Percentiles rank a stretch among this genome's conserved stretches.
phyloP scores from a whole-genome alignment of 2,113 vertebrate species.

The Pelodiscus sinensis region DNA sequence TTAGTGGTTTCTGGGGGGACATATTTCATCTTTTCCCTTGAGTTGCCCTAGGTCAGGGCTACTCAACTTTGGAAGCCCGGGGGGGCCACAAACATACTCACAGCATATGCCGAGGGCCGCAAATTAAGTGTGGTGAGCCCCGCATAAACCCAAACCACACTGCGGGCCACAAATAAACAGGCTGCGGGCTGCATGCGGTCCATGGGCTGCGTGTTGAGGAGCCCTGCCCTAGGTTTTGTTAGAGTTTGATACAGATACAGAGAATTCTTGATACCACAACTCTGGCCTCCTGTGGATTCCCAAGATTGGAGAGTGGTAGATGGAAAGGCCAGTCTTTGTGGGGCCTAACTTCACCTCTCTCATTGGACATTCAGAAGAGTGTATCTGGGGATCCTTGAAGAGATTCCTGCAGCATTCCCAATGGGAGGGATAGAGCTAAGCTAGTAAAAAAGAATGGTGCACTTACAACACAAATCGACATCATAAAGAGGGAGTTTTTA shows the following conservation, averaged over 20 bases:
- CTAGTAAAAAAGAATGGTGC: conserved; percentile 13
- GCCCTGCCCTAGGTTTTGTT: not conserved
- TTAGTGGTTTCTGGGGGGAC: not conserved
- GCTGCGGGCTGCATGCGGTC: no score
- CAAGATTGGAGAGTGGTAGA: rapidly evolving
- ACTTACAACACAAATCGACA: conserved; percentile 22
- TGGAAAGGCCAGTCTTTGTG: not conserved
- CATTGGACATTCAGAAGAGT: rapidly evolving
- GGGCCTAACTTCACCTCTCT: not conserved
- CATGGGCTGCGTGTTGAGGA: not conserved
- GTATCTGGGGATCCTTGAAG: not conserved
- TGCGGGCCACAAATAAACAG: no score
- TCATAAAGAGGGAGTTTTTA: not conserved
- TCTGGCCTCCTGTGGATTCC: not conserved
- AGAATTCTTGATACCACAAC: not conserved
- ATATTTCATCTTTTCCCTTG: not conserved
- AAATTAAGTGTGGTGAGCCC: no score
- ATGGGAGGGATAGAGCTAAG: not conserved
- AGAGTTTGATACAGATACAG: not conserved
- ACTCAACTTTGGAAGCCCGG: no score
- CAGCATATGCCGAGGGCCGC: no score
- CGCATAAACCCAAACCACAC: no score
- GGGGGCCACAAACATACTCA: no score
- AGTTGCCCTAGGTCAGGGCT: not conserved
- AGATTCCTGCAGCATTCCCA: not conserved